These are phyloP conservation scores for Chymomyza procnemis DNA, from an alignment of 2,888 invertebrate species.

Conservation along the genomic window DNA sequence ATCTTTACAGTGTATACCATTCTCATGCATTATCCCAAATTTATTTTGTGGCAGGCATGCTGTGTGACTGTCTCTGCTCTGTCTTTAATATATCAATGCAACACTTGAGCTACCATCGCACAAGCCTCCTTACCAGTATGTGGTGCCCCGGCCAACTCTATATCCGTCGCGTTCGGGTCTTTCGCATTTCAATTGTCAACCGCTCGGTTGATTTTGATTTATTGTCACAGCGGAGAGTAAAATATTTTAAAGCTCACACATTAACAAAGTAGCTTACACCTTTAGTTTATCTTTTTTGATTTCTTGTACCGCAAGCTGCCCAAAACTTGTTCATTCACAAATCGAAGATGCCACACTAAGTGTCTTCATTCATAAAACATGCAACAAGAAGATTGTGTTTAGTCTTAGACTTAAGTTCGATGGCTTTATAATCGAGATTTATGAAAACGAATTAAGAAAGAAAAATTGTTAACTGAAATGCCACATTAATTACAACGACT, in stretches of 20 bases:
- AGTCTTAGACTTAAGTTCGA: slow-evolving; percentile 31
- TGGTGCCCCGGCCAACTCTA: background rate
- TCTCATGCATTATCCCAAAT: no score
- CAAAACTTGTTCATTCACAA: slow-evolving; percentile 45
- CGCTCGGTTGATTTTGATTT: slow-evolving; percentile 33
- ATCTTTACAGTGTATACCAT: no score
- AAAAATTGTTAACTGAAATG: slow-evolving; percentile 50
- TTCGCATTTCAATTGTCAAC: slow-evolving; percentile 33
- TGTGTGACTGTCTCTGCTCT: background rate
- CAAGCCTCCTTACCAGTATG: background rate
- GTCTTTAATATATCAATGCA: background rate
- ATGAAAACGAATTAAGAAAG: slow-evolving; percentile 60
- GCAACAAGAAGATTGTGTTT: background rate
- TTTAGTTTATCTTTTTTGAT: slow-evolving; percentile 16
- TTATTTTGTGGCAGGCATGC: background rate
- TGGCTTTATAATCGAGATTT: slow-evolving; percentile 62
- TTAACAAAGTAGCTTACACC: slow-evolving; percentile 36
- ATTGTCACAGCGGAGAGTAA: slow-evolving; percentile 38
- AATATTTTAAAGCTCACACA: slow-evolving; percentile 45
- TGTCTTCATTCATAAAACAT: slow-evolving; percentile 40
- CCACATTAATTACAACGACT: slow-evolving; percentile 59
- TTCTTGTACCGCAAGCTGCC: slow-evolving; percentile 2
- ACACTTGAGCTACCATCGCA: background rate
- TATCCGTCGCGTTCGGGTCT: background rate
- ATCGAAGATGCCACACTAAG: slow-evolving; percentile 13